Evolutionary conservation across 1,140 invertebrate genomes (phyloP).

Genomic region (Temnothorax nylanderi): DNA sequence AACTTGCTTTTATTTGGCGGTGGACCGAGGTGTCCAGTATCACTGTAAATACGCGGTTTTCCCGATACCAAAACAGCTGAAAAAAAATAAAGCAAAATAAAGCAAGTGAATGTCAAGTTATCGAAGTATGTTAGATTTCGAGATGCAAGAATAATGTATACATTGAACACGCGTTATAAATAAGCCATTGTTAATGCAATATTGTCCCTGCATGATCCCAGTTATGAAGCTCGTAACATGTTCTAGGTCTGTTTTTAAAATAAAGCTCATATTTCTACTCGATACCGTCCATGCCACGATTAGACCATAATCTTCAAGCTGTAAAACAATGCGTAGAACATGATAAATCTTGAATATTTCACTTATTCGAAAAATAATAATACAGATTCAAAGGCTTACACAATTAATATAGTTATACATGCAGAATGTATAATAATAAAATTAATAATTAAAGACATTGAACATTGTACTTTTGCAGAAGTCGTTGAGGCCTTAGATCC

Average conservation of each 20-base stretch:
- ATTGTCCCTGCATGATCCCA: slow-evolving; percentile 86
- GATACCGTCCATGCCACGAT: slow-evolving; percentile 88
- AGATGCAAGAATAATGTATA: slow-evolving; percentile 82
- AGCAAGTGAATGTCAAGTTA: not conserved
- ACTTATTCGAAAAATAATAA: slow-evolving; percentile 44
- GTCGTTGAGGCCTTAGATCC: slow-evolving; percentile 75
- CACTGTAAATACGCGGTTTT: slow-evolving; percentile 82
- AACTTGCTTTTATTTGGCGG: slow-evolving; percentile 78
- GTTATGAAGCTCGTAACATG: slow-evolving; percentile 87
- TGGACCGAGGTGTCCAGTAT: slow-evolving; percentile 75
- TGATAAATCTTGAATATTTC: not conserved
- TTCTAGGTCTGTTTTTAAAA: slow-evolving; percentile 89
- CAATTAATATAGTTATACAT: slow-evolving; percentile 1
- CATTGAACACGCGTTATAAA: slow-evolving; percentile 88
- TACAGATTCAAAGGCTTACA: slow-evolving; percentile 6
- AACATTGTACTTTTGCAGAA: slow-evolving; percentile 78
- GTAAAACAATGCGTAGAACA: slow-evolving; percentile 53
- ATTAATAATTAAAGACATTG: slow-evolving; percentile 20
- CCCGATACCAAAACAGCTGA: slow-evolving; percentile 87
- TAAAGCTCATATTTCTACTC: slow-evolving; percentile 87
- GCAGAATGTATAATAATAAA: not conserved
- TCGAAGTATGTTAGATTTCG: slow-evolving; percentile 86
- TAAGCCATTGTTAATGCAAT: slow-evolving; percentile 88
- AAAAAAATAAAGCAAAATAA: slow-evolving; percentile 60
- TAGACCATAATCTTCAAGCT: slow-evolving; percentile 89